Evolutionary conservation across 2,888 invertebrate genomes (phyloP).

Genomic region (Seladonia tumulorum): DNA sequence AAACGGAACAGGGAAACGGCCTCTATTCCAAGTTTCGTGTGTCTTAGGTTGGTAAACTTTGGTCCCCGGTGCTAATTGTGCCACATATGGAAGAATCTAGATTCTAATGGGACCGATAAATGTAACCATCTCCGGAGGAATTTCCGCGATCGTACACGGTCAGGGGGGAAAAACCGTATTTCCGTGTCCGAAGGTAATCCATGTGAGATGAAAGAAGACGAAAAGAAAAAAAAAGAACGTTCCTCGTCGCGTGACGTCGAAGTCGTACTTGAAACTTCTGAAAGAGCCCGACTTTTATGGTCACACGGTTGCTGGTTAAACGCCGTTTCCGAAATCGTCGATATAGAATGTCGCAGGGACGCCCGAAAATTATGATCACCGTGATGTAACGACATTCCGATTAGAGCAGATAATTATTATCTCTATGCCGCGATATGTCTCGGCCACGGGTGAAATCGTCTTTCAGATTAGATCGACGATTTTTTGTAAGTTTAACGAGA

Average conservation of each 20-base stretch:
- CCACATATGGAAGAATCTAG: conserved; percentile 8
- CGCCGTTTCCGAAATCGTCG: conserved; percentile 40
- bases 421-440: not conserved
- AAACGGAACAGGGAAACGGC: not conserved
- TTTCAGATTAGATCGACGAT: not conserved
- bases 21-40: not conserved
- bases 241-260: conserved; percentile 51
- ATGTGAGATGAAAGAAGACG: conserved; percentile 27
- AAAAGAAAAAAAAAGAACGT: not conserved
- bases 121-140: not conserved
- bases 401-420: not conserved
- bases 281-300: conserved; percentile 60
- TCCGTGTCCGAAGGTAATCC: conserved; percentile 7
- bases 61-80: conserved; percentile 12
- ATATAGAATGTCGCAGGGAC: conserved; percentile 9
- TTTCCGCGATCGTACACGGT: not conserved
- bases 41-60: conserved; percentile 8
- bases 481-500: not conserved
- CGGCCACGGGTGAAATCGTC: not conserved
- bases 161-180: not conserved
- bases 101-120: conserved; percentile 7
- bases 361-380: conserved; percentile 31
- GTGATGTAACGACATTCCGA: conserved; percentile 43
- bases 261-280: conserved; percentile 58
- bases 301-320: conserved; percentile 55